Percentiles rank a stretch among this genome's conserved stretches.
phyloP scores from a whole-genome alignment of 2,113 vertebrate species.

The Hemiprocne comata region DNA sequence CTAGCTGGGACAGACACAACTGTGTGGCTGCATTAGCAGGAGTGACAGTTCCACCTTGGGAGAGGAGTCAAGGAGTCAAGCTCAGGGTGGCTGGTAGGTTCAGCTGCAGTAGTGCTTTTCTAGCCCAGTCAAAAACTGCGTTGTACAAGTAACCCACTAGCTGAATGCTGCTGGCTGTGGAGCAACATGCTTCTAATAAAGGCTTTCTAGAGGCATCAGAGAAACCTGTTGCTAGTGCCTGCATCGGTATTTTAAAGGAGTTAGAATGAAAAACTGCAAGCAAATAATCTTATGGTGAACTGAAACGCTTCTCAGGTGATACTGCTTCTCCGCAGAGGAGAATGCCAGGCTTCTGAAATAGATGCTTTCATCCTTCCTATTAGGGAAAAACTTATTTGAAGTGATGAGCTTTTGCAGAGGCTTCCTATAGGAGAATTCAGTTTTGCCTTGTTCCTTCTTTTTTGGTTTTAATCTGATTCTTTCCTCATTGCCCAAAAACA shows the following conservation, averaged over 20 bases:
- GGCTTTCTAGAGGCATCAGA: not conserved
- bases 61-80: not conserved
- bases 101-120: not conserved
- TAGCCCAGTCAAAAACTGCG: not conserved
- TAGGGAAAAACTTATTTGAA: not conserved
- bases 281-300: not conserved
- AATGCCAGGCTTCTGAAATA: not conserved
- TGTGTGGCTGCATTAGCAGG: not conserved
- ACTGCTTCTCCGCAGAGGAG: not conserved
- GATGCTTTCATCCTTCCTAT: not conserved
- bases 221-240: not conserved
- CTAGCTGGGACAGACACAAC: fast-evolving
- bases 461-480: not conserved
- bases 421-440: not conserved
- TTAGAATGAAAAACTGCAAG: not conserved
- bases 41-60: not conserved
- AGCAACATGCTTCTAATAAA: not conserved
- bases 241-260: not conserved
- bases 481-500: not conserved
- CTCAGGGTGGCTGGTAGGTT: not conserved
- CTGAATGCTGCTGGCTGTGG: not conserved
- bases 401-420: not conserved
- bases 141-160: fast-evolving
- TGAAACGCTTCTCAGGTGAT: fast-evolving
- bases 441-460: not conserved